Evolutionary conservation across 2,888 invertebrate genomes (phyloP), one percentile per base, ranked within the genome.

Genomic region (Doris montereyensis): DNA sequence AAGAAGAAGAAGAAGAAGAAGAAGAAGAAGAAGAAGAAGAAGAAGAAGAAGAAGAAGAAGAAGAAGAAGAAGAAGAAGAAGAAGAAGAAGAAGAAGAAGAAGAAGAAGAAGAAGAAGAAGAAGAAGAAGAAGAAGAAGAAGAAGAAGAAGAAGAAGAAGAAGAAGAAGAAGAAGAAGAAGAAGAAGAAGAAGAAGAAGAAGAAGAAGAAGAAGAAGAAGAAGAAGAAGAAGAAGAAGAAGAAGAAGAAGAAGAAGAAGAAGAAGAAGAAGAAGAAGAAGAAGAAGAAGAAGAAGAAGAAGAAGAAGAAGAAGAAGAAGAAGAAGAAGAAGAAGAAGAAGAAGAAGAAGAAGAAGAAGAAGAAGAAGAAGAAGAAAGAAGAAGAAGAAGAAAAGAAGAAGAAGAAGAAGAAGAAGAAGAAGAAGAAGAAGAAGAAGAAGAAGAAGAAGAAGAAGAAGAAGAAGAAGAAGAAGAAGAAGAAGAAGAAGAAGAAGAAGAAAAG

Each of bases 401-500:
- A 41, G 52, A 41, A 17, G 17, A 17, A 41, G 52, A 41, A 17
- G 17, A 17, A 41, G 52, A 41, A 17, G 17, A 17, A 41, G 52
- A 41, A 17, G 17, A 17, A 41, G 52, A 41, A 17, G 17, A 17
- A 41, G 52, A 41, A 17, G 17, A 17, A 41, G 52, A 41, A 17
- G 17, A 17, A 41, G 52, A 41, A 17, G 17, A 17, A 41, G 52
- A 41, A 17, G 17, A 17, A 41, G 52, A 41, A 17, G 17, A 17
- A 17, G 52, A 17, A 17, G 52, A 17, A 17, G 52, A 17, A 5
- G 52, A 17, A 17, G 52, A 41, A 41, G 52, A 71, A 62, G 67
- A 60, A 41, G 21, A 76, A 76, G 52, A 76, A 71, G 67, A 79
- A 70, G 52, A 76, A 68, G 34, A 79, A 75, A 58, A 58, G 75